Evolutionary conservation across 2,888 invertebrate species (phyloP).

Genomic region (Rhimphoctona megacephalus): DNA sequence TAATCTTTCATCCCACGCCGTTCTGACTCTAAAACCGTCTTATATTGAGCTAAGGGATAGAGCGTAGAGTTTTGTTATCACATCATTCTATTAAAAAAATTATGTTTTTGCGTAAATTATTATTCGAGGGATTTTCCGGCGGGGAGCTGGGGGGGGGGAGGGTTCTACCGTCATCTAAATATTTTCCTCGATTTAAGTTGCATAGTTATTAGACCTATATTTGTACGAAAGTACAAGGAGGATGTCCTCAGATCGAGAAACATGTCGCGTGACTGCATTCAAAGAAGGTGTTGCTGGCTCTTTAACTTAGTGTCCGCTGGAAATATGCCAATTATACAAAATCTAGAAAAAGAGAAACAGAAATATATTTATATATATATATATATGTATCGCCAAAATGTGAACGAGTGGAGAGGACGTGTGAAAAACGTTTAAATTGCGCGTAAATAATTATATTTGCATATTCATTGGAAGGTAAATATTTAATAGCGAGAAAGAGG

Average conservation of each 20-base stretch:
- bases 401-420: constrained; percentile 69
- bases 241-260: not conserved
- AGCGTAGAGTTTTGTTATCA: not conserved
- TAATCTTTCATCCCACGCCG: constrained; percentile 54
- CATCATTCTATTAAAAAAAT: no score
- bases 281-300: constrained; percentile 33
- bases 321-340: not conserved
- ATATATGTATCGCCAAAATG: constrained; percentile 1
- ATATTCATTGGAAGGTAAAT: constrained; percentile 85
- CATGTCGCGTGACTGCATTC: constrained; percentile 43
- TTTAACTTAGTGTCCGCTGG: not conserved
- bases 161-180: not conserved
- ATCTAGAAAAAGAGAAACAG: not conserved
- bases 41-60: constrained; percentile 6
- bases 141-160: no score
- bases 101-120: no score
- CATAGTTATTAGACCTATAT: not conserved
- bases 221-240: not conserved
- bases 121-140: no score
- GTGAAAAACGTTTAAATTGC: constrained; percentile 84
- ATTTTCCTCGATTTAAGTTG: not conserved
- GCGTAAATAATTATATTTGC: constrained; percentile 85
- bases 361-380: no score
- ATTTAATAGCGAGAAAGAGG: constrained; percentile 80
- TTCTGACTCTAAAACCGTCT: constrained; percentile 22